Evolutionary conservation across 2,797 vertebrate genomes (phyloP).

Genomic region (Hydrophis major): DNA sequence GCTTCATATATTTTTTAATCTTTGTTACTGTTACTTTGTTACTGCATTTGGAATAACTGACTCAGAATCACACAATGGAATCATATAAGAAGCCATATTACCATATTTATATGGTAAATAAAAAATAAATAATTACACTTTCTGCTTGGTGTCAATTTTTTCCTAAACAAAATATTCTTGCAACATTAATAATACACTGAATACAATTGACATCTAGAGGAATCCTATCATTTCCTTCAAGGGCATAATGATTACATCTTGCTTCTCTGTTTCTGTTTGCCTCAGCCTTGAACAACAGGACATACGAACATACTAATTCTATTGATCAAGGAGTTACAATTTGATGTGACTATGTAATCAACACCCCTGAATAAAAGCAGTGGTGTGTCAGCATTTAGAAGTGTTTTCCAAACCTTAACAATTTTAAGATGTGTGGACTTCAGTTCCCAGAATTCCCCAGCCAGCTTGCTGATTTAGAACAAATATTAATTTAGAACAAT

Average conservation of each 20-base stretch:
- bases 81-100: neutral
- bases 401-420: neutral
- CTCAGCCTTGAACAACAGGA: neutral
- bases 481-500: neutral
- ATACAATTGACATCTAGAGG: neutral
- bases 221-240: constrained; percentile 1
- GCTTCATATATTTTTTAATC: neutral
- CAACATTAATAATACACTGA: neutral
- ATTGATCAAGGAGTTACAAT: neutral
- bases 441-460: neutral
- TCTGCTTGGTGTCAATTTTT: neutral
- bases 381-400: neutral
- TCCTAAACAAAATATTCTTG: constrained; percentile 36
- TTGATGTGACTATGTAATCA: neutral
- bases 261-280: neutral
- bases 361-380: neutral
- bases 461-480: neutral
- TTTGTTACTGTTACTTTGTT: neutral
- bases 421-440: neutral
- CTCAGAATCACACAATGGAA: neutral
- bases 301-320: neutral
- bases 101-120: neutral
- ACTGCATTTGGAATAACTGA: neutral
- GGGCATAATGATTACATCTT: neutral
- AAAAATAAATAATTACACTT: neutral